phyloP scores from a whole-genome alignment of 2,113 vertebrate species.

The Melanocharis versteri region DNA sequence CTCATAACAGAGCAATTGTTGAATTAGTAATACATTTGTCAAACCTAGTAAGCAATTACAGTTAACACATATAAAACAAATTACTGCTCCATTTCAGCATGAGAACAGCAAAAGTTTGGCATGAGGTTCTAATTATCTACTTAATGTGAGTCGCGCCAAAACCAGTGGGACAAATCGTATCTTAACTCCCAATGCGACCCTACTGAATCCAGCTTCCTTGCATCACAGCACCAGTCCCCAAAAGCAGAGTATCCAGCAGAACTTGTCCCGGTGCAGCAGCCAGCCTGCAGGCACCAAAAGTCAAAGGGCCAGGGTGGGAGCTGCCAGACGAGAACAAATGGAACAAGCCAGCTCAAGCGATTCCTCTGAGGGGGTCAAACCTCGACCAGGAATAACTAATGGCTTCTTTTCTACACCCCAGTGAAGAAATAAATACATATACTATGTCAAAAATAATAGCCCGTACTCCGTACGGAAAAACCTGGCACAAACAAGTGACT shows the following conservation, averaged over 20 bases:
- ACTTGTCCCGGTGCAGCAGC: background rate
- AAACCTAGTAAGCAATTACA: slow-evolving; percentile 10
- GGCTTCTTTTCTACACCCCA: background rate
- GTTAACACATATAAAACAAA: slow-evolving; percentile 11
- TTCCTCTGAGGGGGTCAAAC: background rate
- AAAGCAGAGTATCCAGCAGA: background rate
- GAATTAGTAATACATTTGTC: slow-evolving; percentile 42
- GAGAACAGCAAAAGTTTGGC: background rate
- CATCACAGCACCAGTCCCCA: background rate
- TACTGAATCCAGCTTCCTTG: background rate
- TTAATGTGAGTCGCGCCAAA: background rate
- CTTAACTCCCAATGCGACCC: background rate
- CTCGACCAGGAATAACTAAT: background rate
- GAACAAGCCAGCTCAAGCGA: background rate
- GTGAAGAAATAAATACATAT: background rate
- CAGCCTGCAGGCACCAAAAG: background rate
- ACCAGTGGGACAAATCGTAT: background rate
- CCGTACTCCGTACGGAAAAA: background rate
- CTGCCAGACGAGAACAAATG: background rate
- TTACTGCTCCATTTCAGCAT: background rate
- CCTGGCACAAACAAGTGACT: accelerated
- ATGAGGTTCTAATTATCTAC: slow-evolving; percentile 43
- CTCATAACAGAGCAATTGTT: background rate
- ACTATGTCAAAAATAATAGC: background rate
- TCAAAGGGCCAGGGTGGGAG: background rate